Base-by-base conservation (phyloP, 1,140 invertebrate species). In the Homarus americanus region DNA sequence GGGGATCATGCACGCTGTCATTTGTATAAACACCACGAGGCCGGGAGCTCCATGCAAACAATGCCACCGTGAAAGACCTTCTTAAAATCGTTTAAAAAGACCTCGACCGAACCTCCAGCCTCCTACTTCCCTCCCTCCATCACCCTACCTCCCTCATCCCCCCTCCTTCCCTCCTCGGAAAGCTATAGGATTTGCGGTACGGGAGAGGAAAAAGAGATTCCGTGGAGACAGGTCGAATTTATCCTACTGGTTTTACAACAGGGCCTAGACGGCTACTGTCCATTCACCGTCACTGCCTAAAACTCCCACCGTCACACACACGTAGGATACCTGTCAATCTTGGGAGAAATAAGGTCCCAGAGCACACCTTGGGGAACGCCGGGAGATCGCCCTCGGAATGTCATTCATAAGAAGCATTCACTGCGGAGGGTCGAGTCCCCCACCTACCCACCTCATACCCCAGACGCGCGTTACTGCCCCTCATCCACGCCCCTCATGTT, bases 191-290 rank as follows among this genome's bases (percentile, higher is more conserved):
- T 85, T 85, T 85, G 83, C 69, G 79, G 83, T 53, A 69, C 83
- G 73, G 17, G 41, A 85, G 83, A 66, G 83, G n/a, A n/a, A n/a
- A 38, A 41, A 49, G 17, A 73, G 83, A 85, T 75, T 85, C 69
- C 72, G 49, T 72, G 66, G 83, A 75, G 83, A 85, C 83, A 85
- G 66, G 69, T 49, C 69, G 83, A 85, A 85, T 85, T 85, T 85
- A 85, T 73, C 83, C 83, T 49, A 85, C 83, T 75, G 83, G 83
- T 85, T n/a, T 85, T n/a, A n/a, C 83, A 85, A 85, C 83, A 85
- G 83, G n/a, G 83, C 83, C 83, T 85, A 85, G 66, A 38, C 83
- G 83, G 83, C 83, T 85, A 85, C 83, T 85, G 83, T 85, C 83
- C 63, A 28, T 41, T 34, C 66, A 24, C 38, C n/a, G 28, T 20